Conservation (phyloP, 2,113 vertebrate genomes). For the Zosterops pallidus region DNA sequence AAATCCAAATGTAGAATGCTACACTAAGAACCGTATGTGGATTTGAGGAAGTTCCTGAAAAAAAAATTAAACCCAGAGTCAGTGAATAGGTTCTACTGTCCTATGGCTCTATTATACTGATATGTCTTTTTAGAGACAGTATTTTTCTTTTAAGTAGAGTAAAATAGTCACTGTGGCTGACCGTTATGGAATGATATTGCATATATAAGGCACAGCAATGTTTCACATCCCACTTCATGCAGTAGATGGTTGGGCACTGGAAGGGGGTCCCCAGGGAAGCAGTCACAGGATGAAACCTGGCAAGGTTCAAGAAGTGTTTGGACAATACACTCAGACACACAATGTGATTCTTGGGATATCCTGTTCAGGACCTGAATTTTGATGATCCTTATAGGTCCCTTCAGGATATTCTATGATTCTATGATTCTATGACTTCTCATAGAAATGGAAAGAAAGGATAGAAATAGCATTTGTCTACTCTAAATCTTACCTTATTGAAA, state of each 20-base stretch:
- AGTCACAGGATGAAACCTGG: neutral
- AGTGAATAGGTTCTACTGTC: neutral
- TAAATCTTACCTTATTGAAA: neutral
- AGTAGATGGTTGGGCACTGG: neutral
- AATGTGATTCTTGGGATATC: neutral
- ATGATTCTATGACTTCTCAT: neutral
- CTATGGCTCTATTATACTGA: neutral
- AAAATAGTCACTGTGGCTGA: neutral
- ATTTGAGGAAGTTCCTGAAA: neutral
- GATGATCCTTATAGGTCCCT: neutral
- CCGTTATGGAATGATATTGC: neutral
- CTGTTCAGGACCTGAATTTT: neutral
- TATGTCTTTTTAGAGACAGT: neutral
- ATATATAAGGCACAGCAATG: neutral
- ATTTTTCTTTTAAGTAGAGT: neutral
- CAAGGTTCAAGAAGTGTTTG: neutral
- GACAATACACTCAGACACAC: neutral
- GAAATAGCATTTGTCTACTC: neutral
- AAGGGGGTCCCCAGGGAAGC: neutral
- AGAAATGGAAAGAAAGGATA: neutral
- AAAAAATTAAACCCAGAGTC: neutral
- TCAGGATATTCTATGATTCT: neutral
- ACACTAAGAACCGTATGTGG: neutral
- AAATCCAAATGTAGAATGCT: constrained; percentile 34
- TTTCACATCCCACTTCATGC: neutral